Evolutionary conservation across 2,888 invertebrate genomes (phyloP).

Genomic region (Diarsia dahlii): DNA sequence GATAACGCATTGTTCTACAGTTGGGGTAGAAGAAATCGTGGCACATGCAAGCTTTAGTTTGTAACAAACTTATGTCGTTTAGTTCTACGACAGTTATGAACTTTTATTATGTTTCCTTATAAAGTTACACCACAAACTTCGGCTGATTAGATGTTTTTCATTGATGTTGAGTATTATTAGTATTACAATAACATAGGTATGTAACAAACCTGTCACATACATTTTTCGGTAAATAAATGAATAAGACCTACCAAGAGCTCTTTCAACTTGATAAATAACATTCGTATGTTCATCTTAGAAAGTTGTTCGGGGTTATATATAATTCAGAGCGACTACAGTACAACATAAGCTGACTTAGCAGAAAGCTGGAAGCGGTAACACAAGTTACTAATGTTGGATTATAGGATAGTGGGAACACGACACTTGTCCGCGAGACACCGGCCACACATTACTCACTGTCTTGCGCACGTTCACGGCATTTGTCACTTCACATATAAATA

Average conservation of each 20-base stretch:
- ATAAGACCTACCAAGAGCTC: constrained; percentile 9
- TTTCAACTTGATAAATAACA: constrained; percentile 35
- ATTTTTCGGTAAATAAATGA: constrained; percentile 3
- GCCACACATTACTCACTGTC: constrained; percentile 71
- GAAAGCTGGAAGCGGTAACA: constrained; percentile 55
- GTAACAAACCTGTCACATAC: neutral
- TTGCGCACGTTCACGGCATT: constrained; percentile 43
- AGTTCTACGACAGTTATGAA: constrained; percentile 54
- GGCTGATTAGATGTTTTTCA: constrained; percentile 23
- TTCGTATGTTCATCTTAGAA: constrained; percentile 41
- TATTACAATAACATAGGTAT: neutral
- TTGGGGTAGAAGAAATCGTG: constrained; percentile 33
- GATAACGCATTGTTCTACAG: constrained; percentile 45
- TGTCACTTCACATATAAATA: constrained; percentile 60
- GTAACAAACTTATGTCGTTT: constrained; percentile 47
- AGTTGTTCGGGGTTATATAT: constrained; percentile 41
- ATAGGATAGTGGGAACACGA: constrained; percentile 57
- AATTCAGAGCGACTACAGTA: constrained; percentile 40
- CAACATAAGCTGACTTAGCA: constrained; percentile 59
- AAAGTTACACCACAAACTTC: constrained; percentile 35
- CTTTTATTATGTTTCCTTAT: constrained; percentile 35
- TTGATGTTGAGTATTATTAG: constrained; percentile 3
- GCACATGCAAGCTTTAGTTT: constrained; percentile 22
- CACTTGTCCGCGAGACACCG: constrained; percentile 47
- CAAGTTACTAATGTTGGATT: constrained; percentile 63